Evolutionary conservation across 2,888 invertebrate species (phyloP).

Genomic region (Cephonodes hylas): DNA sequence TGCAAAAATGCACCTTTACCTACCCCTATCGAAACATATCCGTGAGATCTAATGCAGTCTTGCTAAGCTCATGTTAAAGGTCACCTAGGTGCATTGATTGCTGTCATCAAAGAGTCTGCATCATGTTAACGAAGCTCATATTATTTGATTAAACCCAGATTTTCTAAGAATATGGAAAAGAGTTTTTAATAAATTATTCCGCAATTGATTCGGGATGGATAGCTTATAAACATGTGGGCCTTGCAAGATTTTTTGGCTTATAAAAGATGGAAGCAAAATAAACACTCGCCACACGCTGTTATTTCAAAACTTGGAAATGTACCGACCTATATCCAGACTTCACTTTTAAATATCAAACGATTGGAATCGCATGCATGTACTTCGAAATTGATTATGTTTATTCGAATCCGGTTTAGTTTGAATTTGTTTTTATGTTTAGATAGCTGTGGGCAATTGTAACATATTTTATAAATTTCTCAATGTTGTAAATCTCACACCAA

Average conservation of each 20-base stretch:
- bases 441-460: background rate
- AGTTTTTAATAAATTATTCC: background rate
- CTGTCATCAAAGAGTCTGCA: no score
- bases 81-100: no score
- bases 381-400: background rate
- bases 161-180: background rate
- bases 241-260: background rate
- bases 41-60: no score
- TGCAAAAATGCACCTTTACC: no score
- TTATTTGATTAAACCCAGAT: background rate
- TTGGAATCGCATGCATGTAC: background rate
- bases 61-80: no score
- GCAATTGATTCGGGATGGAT: conserved; percentile 3
- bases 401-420: background rate
- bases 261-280: background rate
- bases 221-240: background rate
- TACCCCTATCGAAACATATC: no score
- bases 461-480: no score
- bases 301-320: conserved; percentile 3
- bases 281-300: background rate
- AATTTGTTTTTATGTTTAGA: background rate
- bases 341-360: background rate
- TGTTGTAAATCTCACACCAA: no score
- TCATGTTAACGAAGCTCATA: background rate
- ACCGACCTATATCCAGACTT: background rate